Base-by-base conservation (phyloP, 2,797 vertebrate genomes). In the Urosaurus nigricauda region DNA sequence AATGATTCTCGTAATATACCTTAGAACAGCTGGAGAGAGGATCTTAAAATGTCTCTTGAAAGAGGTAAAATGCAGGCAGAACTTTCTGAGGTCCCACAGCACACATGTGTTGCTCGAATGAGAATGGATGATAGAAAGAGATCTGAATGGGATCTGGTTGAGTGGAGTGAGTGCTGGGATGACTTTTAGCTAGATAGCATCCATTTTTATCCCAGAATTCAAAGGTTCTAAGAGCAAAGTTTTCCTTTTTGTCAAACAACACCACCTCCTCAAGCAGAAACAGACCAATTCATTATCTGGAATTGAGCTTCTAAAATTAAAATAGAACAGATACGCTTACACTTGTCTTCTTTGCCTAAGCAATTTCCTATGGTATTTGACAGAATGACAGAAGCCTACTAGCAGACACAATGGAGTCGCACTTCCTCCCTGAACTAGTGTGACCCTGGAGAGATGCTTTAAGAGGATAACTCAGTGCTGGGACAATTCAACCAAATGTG, bases 281-380 rank as follows among this genome's bases (percentile, higher is more conserved):
- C 83, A 84, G 88, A 11, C 65, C 88, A 92, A 94, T 90, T 88
- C 90, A 91, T 84, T 85, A 93, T 90, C 83, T 7, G 0, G 29
- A 83, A 93, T 85, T 82, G 88, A 73, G 82, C 80, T 91, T 91
- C 92, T 95, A 93, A 88, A 83, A 81, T 0, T 65, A 92, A 12
- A 85, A 87, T 84, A 43, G 82, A 75, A 80, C 78, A 90, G 84
- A 95, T 93, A 93, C 73, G 90, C 82, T 85, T 89, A 35, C 93
- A 94, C 47, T 93, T 88, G 79, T 88, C 93, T 94, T 90, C 91
- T 88, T 89, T 91, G 92, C 91, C 94, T 92, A 94, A 94, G 91
- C 87, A 89, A 94, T 95, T 95, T 95, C 94, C 94, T 92, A 89
- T 40, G 81, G 90, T 91, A 93, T 94, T 93, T 93, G 92, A 74